phyloP scores from a whole-genome alignment of 2,797 vertebrate genomes.

The Glossophaga mutica region DNA sequence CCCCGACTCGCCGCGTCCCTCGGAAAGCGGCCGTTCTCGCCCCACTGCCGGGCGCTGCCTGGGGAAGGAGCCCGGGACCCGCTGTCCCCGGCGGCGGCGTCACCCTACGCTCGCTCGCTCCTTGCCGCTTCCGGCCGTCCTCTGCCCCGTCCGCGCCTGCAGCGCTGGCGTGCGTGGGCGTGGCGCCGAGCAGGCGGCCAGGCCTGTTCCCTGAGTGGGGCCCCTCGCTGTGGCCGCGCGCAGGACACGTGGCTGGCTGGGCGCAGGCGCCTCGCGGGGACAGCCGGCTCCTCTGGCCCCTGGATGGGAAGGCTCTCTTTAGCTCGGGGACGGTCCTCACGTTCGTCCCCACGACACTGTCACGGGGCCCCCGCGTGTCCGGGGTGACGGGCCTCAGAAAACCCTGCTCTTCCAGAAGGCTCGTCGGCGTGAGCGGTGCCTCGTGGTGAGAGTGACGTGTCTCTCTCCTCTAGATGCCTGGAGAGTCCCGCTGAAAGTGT shows the following conservation, averaged over 20 bases:
- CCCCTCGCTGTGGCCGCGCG: fast-evolving
- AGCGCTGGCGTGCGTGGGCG: neutral
- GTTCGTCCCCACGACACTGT: fast-evolving
- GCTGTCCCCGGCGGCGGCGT: neutral
- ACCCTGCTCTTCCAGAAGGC: neutral
- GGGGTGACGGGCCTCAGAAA: neutral
- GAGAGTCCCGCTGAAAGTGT: conserved; percentile 92
- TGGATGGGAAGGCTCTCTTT: neutral
- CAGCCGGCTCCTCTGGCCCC: neutral
- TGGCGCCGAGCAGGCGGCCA: too few species aligned
- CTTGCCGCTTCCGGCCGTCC: neutral
- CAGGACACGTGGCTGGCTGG: fast-evolving
- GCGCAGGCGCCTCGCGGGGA: too few species aligned
- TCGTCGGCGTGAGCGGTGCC: fast-evolving
- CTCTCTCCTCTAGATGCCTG: conserved; percentile 85
- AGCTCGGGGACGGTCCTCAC: fast-evolving
- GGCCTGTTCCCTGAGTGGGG: neutral
- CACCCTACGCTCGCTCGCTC: fast-evolving
- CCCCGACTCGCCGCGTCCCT: too few species aligned
- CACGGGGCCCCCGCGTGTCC: fast-evolving
- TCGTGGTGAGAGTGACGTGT: neutral
- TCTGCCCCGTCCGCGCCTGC: neutral
- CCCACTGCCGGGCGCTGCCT: neutral
- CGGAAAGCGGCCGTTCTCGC: too few species aligned
- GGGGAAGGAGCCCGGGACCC: neutral